phyloP scores from a whole-genome alignment of 1,140 invertebrate species.

The Zaprionus gabonicus region DNA sequence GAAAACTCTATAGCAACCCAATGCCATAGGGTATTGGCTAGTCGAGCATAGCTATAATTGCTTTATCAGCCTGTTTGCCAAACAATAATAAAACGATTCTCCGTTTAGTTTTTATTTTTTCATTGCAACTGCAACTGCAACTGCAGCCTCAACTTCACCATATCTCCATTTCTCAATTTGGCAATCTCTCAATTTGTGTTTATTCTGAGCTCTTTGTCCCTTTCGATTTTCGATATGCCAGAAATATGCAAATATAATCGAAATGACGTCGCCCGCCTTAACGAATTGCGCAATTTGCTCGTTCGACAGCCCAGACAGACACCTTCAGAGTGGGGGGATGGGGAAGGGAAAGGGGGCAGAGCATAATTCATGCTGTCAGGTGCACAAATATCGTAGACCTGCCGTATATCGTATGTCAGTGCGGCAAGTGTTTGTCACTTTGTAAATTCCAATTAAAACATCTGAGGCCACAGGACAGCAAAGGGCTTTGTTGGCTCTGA shows the following conservation, averaged over 20 bases:
- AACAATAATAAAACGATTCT: constrained; percentile 3
- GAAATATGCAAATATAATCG: constrained; percentile 20
- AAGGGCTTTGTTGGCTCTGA: constrained; percentile 8
- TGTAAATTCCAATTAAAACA: constrained; percentile 41
- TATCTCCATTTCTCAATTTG: background rate
- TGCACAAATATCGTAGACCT: background rate
- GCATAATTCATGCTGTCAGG: constrained; percentile 26
- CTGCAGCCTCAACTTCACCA: background rate
- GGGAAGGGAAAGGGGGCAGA: background rate
- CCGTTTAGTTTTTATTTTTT: background rate
- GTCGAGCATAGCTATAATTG: background rate
- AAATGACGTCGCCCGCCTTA: background rate
- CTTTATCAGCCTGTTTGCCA: background rate
- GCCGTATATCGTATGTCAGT: constrained; percentile 15
- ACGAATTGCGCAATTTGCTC: constrained; percentile 1
- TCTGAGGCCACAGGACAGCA: constrained; percentile 11
- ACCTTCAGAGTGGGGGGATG: background rate
- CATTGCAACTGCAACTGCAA: background rate
- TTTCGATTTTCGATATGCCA: background rate
- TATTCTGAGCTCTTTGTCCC: background rate
- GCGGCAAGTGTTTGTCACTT: constrained; percentile 28
- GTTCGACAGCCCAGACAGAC: background rate
- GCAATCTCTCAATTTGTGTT: constrained; percentile 2
- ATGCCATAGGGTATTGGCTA: background rate
- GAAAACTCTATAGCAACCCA: no score